phyloP scores from a whole-genome alignment of 2,113 vertebrate genomes.

The Megaleporinus macrocephalus region DNA sequence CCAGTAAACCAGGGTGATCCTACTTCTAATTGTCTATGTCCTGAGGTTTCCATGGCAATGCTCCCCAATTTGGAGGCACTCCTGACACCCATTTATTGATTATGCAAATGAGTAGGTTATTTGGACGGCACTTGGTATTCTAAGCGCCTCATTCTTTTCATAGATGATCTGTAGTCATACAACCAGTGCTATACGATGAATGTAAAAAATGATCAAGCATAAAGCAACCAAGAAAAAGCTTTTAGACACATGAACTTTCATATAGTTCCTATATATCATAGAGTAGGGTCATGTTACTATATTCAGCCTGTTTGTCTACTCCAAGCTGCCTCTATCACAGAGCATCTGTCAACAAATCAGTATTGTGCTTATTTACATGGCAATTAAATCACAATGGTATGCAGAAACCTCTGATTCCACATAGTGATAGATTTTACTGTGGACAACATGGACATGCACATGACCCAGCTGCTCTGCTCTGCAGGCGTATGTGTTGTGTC shows the following conservation, averaged over 20 bases:
- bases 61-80: slow-evolving; percentile 49
- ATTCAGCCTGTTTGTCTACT: too few species aligned
- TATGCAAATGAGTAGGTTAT: slow-evolving; percentile 51
- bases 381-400: too few species aligned
- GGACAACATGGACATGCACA: too few species aligned
- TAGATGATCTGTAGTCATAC: slow-evolving; percentile 13
- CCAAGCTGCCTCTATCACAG: too few species aligned
- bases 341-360: too few species aligned
- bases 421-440: too few species aligned
- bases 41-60: slow-evolving; percentile 64
- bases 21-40: slow-evolving; percentile 50
- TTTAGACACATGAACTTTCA: background rate
- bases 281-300: background rate
- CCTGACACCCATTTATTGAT: slow-evolving; percentile 60
- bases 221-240: background rate
- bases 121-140: slow-evolving; percentile 1
- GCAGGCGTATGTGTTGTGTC: too few species aligned
- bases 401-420: too few species aligned
- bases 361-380: too few species aligned
- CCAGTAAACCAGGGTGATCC: slow-evolving; percentile 60
- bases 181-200: background rate
- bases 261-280: background rate
- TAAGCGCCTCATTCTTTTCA: background rate
- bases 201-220: background rate
- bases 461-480: too few species aligned